Evolutionary conservation across 2,113 vertebrate species (phyloP).

Genomic region (Neolamprologus devosi): DNA sequence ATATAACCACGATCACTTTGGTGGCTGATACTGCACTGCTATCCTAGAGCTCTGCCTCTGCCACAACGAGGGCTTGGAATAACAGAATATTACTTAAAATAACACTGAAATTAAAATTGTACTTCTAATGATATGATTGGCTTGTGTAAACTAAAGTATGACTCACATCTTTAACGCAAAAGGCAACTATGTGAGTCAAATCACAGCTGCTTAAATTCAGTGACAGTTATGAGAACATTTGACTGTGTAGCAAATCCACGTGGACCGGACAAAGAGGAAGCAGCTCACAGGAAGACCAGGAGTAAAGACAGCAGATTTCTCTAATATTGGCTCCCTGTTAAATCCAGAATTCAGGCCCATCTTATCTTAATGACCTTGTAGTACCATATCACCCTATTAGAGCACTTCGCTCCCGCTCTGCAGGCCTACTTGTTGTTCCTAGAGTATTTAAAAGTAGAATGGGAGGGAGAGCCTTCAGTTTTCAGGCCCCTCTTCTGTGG

Average conservation of each 20-base stretch:
- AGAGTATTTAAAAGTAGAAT: background rate
- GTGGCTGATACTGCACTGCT: background rate
- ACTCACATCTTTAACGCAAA: background rate
- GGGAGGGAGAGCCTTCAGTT: background rate
- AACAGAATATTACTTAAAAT: background rate
- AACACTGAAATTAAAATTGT: background rate
- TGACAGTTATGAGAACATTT: background rate
- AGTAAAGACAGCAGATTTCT: background rate
- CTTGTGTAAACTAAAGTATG: background rate
- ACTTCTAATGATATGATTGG: background rate
- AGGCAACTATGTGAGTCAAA: background rate
- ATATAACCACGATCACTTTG: background rate
- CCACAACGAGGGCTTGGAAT: background rate
- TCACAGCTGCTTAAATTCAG: background rate
- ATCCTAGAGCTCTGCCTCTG: background rate
- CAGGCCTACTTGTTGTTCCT: background rate
- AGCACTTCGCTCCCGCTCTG: fast-evolving
- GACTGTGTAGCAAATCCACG: background rate
- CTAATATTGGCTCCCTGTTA: background rate
- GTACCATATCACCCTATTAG: fast-evolving
- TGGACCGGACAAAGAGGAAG: background rate
- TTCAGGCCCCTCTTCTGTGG: background rate
- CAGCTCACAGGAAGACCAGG: background rate
- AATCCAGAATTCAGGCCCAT: background rate
- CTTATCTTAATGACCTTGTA: background rate